Evolutionary conservation across 1,140 invertebrate genomes (phyloP), one percentile per base, ranked within the genome.

Genomic region (Drosophila subpulchrella): DNA sequence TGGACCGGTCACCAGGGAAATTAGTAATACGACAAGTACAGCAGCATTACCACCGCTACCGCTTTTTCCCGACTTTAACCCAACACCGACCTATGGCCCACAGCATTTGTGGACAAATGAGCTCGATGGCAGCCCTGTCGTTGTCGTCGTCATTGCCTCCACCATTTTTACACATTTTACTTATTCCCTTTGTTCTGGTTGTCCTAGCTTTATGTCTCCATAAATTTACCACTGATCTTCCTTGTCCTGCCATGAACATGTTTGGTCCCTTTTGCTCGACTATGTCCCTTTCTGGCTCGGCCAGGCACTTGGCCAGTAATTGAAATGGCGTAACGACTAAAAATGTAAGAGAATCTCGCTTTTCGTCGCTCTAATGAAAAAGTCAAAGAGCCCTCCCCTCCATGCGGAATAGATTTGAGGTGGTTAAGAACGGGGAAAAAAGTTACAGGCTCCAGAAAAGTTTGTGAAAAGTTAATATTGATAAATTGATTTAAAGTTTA

Each of bases 401-500:
- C 36, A 32, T 32, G 30, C 13, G 38, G 30, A 38, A 30, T 34
- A 60, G 51, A 58, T 58, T 44, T 15, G 30, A 82, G 74, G 58
- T 60, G 54, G 59, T 20, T 15, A 4, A 41, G 51, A 54, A 62
- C 42, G 41, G 20, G 41, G 4, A n/a, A 44, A 63, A 75, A 83
- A 36, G 75, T 84, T 61, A 59, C 50, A 36, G 13, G 42, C 67
- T 70, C 50, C 70, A 15, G 42, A 41, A 71, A 71, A 71, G 65
- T 71, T 71, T 57, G 58, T 50, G 51, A 89, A 88, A 89, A 89
- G 80, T 89, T 89, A 89, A 89, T 89, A 89, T 89, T 89, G 84
- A 89, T 89, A 89, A 89, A 89, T 90, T 89, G 84, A 89, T 89
- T 89, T 84, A 89, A 89, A 89, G 73, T 89, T 89, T 89, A 89